Percentiles rank a stretch among this genome's conserved stretches.
phyloP scores from a whole-genome alignment of 2,888 invertebrate genomes.

The Asteroscopus sphinx region DNA sequence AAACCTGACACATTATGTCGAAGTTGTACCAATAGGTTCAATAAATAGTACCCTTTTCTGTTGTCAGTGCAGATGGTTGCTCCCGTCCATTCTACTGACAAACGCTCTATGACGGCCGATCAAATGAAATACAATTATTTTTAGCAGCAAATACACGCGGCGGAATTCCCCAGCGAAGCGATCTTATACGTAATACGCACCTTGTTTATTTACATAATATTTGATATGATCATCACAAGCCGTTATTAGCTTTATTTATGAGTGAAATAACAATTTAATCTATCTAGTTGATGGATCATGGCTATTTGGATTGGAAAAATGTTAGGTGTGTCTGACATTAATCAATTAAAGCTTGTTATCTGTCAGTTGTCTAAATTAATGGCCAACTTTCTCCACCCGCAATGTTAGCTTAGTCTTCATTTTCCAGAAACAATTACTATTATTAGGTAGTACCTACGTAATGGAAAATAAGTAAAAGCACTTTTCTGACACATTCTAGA shows the following conservation, averaged over 20 bases:
- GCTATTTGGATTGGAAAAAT: constrained; percentile 1
- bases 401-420: neutral
- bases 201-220: constrained; percentile 24
- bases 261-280: constrained; percentile 31
- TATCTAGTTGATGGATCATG: constrained; percentile 15
- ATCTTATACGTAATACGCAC: neutral
- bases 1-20: neutral
- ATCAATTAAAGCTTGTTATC: constrained; percentile 42
- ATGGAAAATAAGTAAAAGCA: constrained; percentile 8
- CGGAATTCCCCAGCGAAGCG: constrained; percentile 4
- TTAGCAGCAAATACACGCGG: constrained; percentile 28
- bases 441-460: constrained; percentile 16
- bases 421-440: constrained; percentile 27
- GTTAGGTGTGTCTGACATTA: constrained; percentile 20
- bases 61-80: constrained; percentile 3
- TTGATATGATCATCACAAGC: constrained; percentile 20
- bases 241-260: constrained; percentile 15
- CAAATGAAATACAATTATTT: constrained; percentile 52
- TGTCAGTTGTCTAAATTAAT: constrained; percentile 21
- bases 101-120: constrained; percentile 27
- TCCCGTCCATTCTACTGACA: constrained; percentile 19
- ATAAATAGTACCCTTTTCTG: neutral
- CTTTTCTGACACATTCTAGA: constrained; percentile 11
- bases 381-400: constrained; percentile 4
- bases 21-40: neutral